phyloP scores from a whole-genome alignment of 2,888 invertebrate species.

The Vanessa cardui region DNA sequence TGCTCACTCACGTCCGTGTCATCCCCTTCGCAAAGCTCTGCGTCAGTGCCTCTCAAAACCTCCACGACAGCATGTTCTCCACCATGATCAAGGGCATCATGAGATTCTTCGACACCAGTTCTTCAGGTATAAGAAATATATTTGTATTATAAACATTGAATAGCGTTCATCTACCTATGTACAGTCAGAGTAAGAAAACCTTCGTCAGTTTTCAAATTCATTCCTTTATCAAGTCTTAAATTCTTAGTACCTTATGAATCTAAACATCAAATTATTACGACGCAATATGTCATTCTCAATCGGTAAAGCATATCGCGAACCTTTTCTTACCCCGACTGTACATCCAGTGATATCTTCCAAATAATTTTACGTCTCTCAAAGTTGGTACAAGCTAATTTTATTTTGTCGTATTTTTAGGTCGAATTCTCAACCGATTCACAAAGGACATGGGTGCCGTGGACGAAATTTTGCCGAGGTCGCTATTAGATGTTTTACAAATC shows the following conservation, averaged over 20 bases:
- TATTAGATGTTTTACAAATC: constrained; percentile 86
- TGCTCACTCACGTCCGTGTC: constrained; percentile 84
- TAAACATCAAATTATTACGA: no score
- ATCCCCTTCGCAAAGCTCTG: constrained; percentile 85
- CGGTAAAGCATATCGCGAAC: no score
- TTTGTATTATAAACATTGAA: no score
- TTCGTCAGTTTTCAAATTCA: no score
- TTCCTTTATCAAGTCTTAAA: no score
- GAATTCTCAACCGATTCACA: constrained; percentile 90
- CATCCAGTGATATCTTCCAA: no score
- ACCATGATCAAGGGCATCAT: constrained; percentile 76
- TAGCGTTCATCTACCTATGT: no score
- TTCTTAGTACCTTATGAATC: no score
- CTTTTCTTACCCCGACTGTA: no score
- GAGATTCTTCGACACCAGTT: constrained; percentile 92
- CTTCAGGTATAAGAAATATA: constrained; percentile 72
- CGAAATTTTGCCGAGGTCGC: constrained; percentile 87
- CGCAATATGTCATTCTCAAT: no score
- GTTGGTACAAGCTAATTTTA: not conserved
- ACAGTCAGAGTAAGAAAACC: no score
- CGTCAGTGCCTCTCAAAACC: constrained; percentile 84
- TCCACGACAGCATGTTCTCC: constrained; percentile 88
- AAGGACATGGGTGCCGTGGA: constrained; percentile 93
- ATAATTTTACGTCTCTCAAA: not conserved
- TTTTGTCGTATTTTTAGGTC: constrained; percentile 68